phyloP scores from a whole-genome alignment of 2,888 invertebrate species.

The Nebria salina region DNA sequence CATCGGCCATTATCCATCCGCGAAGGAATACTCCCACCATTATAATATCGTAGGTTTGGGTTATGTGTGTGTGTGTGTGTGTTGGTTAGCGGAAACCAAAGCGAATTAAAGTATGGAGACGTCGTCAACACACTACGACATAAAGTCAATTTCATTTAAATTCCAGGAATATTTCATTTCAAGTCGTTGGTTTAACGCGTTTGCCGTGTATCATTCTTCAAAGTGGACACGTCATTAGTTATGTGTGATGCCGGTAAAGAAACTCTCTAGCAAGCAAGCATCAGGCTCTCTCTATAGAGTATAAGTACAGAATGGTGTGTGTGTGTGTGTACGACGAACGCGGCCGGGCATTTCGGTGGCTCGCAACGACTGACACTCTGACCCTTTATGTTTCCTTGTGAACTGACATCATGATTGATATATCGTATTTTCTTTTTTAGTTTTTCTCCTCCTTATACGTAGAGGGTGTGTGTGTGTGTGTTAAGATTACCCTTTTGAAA shows the following conservation, averaged over 20 bases:
- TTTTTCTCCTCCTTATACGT: constrained; percentile 8
- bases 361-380: constrained; percentile 53
- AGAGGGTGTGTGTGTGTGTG: not conserved
- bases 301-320: too few relatives aligned
- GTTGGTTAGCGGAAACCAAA: constrained; percentile 17
- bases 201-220: constrained; percentile 54
- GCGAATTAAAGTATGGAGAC: constrained; percentile 15
- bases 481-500: constrained; percentile 43
- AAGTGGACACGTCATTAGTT: constrained; percentile 57
- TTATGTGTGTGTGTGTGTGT: constrained; percentile 9
- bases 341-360: constrained; percentile 24
- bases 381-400: constrained; percentile 52
- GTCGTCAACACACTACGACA: too few relatives aligned
- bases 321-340: not conserved
- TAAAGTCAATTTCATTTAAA: constrained; percentile 45
- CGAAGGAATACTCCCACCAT: constrained; percentile 5
- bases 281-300: too few relatives aligned
- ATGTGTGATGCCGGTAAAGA: constrained; percentile 57
- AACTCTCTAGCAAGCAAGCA: constrained; percentile 48
- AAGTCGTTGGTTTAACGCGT: constrained; percentile 45
- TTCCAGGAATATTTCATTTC: constrained; percentile 44
- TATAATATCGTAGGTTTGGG: not conserved
- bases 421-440: constrained; percentile 53
- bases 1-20: constrained; percentile 13
- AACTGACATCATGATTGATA: constrained; percentile 57